Base-by-base conservation (phyloP, 2,888 invertebrate species). In the Lasius platythorax region DNA sequence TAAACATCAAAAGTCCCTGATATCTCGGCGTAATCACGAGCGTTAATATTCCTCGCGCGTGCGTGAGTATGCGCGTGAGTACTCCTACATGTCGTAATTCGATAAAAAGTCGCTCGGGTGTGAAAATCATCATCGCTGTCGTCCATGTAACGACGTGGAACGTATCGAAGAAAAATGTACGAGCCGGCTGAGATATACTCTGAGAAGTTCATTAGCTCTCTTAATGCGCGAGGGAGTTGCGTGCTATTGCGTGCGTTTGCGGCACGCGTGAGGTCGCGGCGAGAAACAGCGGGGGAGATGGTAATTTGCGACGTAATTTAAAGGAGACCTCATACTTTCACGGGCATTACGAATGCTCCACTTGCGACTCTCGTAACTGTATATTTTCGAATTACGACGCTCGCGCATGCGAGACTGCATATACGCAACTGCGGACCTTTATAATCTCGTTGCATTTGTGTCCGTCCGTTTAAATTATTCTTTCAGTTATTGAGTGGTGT, bases 261-360 rank as follows among this genome's bases (percentile, higher is more conserved):
- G 86, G 67, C 74, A 82, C 88, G 87, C 86, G 88, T 90, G 84
- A 64, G 85, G 85, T 85, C 85, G 83, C 56, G 33, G 56, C 73
- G 70, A 85, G 50, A 50, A 50, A 78, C 88, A 85, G 84, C 87
- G 76, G 90, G 87, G 43, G 87, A 56, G 87, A 85, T 79, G 76
- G 85, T 86, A 87, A 88, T 91, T 91, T 85, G 82, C 91, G 70
- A 63, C 56, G 87, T 86, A 86, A 91, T 88, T 87, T 82, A 83
- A 88, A 75, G 87, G 83, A 74, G 83, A 85, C 70, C 72, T 66
- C 46, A 58, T 85, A 70, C 87, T 90, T 88, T 86, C 90, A 88
- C 86, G 89, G 79, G 28, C 76, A 82, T 85, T 63, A 73, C 56
- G 79, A 68, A 63, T 76, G 85, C 85, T 89, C 87, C 84, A 87